phyloP scores from a whole-genome alignment of 2,113 vertebrate species.

The Brachyhypopomus occidentalis region DNA sequence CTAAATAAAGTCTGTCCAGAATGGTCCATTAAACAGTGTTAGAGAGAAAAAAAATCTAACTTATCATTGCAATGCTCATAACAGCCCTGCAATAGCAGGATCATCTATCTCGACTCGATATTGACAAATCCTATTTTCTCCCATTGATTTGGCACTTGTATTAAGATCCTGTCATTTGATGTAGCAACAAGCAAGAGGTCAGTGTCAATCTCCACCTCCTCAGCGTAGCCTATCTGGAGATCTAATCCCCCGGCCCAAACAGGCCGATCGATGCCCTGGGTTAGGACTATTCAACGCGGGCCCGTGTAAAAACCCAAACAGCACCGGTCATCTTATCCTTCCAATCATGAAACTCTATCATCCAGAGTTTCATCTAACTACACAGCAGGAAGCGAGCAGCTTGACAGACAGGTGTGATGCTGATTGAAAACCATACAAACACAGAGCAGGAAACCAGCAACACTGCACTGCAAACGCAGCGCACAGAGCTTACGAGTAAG shows the following conservation, averaged over 20 bases:
- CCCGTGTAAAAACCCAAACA: constrained; percentile 46
- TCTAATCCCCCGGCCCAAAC: constrained; percentile 53
- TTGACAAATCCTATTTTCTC: constrained; percentile 48
- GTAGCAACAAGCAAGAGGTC: constrained; percentile 53
- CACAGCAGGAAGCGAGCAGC: constrained; percentile 52
- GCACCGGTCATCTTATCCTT: constrained; percentile 45
- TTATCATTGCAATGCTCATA: constrained; percentile 40
- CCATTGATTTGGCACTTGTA: constrained; percentile 39
- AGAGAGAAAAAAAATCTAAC: neutral
- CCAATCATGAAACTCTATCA: constrained; percentile 51
- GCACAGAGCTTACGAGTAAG: constrained; percentile 2
- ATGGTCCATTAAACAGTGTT: constrained; percentile 23
- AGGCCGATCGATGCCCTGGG: constrained; percentile 48
- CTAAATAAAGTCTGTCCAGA: constrained; percentile 9
- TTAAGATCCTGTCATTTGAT: constrained; percentile 55
- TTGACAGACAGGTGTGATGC: neutral
- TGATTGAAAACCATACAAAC: constrained; percentile 12
- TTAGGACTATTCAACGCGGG: constrained; percentile 34
- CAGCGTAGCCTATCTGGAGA: constrained; percentile 50
- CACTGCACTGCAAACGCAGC: neutral
- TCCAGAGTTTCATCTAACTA: constrained; percentile 59
- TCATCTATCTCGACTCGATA: constrained; percentile 42
- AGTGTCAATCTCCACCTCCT: constrained; percentile 54
- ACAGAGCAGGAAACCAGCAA: constrained; percentile 6
- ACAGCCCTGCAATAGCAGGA: constrained; percentile 5